Conservation (phyloP, 2,888 invertebrate genomes). For the Megaustenia siamemsis region DNA sequence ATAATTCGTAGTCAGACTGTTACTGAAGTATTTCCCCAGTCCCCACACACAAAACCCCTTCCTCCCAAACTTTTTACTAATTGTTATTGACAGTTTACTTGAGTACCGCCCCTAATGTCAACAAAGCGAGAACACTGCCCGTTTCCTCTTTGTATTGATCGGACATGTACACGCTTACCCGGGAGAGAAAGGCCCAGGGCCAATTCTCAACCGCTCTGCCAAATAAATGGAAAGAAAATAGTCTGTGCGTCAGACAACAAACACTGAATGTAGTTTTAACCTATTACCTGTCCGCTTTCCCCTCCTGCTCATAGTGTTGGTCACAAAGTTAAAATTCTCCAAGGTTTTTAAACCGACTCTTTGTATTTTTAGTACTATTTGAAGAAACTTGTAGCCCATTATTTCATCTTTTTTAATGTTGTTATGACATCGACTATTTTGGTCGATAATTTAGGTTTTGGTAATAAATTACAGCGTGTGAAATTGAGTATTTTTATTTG, state of each 20-base stretch:
- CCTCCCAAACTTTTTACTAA: slow-evolving; percentile 29
- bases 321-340: slow-evolving; percentile 13
- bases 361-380: slow-evolving; percentile 9
- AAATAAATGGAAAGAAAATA: slow-evolving; percentile 53
- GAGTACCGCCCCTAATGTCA: slow-evolving; percentile 35
- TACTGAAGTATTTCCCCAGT: no score
- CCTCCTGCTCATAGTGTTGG: neutral
- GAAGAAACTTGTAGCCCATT: neutral
- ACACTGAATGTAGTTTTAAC: slow-evolving; percentile 43
- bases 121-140: slow-evolving; percentile 44
- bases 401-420: neutral
- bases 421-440: neutral
- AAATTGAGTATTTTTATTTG: neutral
- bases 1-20: no score
- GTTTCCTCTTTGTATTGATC: slow-evolving; percentile 41
- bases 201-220: neutral
- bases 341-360: neutral
- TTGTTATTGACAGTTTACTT: slow-evolving; percentile 52
- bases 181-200: slow-evolving; percentile 10
- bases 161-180: slow-evolving; percentile 36
- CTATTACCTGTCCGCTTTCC: slow-evolving; percentile 21
- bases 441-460: no score
- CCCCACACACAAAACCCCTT: no score
- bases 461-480: neutral
- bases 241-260: slow-evolving; percentile 40